phyloP scores from a whole-genome alignment of 2,113 vertebrate genomes.

The Megaptera novaeangliae region DNA sequence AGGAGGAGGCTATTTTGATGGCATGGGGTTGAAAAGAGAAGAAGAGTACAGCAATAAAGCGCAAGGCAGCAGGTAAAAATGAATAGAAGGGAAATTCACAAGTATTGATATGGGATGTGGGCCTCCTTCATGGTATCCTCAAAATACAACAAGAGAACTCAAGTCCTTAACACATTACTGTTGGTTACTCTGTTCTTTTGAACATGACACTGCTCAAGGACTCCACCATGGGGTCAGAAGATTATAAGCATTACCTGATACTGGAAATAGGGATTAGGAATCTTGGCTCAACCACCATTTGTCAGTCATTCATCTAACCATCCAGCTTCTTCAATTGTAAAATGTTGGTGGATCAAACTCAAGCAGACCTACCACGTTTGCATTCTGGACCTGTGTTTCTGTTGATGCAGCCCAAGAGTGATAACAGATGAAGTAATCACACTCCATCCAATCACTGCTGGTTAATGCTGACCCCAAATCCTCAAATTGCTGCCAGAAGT shows the following conservation, averaged over 20 bases:
- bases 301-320: neutral
- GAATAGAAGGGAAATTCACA: neutral
- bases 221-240: neutral
- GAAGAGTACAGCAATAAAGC: neutral
- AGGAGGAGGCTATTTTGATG: neutral
- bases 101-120: neutral
- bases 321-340: neutral
- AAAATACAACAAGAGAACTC: neutral
- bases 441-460: neutral
- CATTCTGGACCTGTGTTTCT: neutral
- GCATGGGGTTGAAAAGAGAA: neutral
- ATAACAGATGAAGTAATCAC: rapidly evolving
- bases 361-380: neutral
- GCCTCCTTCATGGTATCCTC: neutral
- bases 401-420: no score
- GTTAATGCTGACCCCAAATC: neutral
- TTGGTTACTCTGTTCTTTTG: neutral
- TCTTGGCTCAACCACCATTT: neutral
- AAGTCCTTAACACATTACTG: neutral
- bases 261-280: neutral
- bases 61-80: neutral
- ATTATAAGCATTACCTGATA: neutral
- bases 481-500: neutral
- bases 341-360: neutral
- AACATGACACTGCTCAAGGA: neutral